Percentiles rank a stretch among this genome's conserved stretches.
Evolutionary conservation across 2,797 vertebrate species (phyloP).

Genomic region (Glossophaga mutica): DNA sequence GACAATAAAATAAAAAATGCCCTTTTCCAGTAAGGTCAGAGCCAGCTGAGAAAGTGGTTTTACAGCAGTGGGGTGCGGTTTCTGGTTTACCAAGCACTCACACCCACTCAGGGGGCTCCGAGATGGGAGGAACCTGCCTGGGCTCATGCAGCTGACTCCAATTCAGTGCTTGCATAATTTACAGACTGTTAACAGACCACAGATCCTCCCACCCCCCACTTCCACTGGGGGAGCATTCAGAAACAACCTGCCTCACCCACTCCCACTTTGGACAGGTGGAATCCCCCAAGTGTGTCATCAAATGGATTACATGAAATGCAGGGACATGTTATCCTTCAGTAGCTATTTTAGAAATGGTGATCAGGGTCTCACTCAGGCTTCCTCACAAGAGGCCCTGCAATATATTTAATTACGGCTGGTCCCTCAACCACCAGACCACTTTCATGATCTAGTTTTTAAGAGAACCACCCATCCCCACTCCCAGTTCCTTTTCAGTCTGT

Average conservation of each 20-base stretch:
- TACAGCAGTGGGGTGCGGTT: not conserved
- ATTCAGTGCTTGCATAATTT: not conserved
- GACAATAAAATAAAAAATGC: constrained; percentile 28
- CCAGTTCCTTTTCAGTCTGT: not conserved
- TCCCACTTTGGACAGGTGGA: not conserved
- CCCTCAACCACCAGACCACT: not conserved
- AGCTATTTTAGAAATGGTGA: not conserved
- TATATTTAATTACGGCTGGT: not conserved
- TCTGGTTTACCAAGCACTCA: constrained; percentile 14
- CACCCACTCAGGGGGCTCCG: not conserved
- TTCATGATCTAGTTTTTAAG: not conserved
- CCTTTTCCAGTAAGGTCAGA: constrained; percentile 6
- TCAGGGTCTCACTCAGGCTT: not conserved
- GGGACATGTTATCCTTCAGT: not conserved
- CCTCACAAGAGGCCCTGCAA: not conserved
- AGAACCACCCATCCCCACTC: not conserved
- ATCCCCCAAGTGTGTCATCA: not conserved
- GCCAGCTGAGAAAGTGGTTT: constrained; percentile 11
- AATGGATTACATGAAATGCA: not conserved
- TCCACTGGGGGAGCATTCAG: not conserved
- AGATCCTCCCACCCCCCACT: not conserved
- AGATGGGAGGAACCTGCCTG: not conserved
- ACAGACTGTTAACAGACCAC: not conserved
- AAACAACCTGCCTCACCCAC: not conserved
- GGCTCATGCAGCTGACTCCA: not conserved